Base-by-base conservation (phyloP, 1,140 invertebrate species). In the Saxidomus purpurata region DNA sequence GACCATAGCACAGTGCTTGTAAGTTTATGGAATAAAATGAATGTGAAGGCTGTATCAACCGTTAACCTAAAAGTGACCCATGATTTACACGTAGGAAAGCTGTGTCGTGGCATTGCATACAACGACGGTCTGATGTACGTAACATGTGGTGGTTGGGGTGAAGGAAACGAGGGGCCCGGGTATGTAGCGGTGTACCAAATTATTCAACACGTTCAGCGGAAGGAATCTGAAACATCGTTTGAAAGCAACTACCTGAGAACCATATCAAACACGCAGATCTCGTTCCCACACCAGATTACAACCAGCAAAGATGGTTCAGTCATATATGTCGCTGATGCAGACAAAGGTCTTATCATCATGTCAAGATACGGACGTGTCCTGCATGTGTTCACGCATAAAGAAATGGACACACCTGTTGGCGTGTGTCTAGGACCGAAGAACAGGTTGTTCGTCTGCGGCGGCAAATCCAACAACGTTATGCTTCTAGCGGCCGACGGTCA, bases 11-110 rank as follows among this genome's bases (percentile, higher is more conserved):
- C 25, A 15, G 59, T 63, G 1, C 59, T 63, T 6, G 59, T 63
- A 9, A 63, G 59, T 28, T 63, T 63, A 63, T 63, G 59, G 59
- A 63, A 63, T n/a, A 63, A 63, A 63, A 28, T 25, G 59, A 63
- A 63, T n/a, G 59, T 63, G 28, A 63, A 63, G n/a, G 59, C 59
- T 28, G 15, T 63, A 28, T 25, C 59, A 28, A 63, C 59, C 22
- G 28, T 19, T 8, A 63, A 25, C 25, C 59, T 63, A 25, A 63
- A 63, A 28, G 59, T 28, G 25, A 63, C 25, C 59, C 59, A 63
- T 28, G 59, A 63, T 63, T 28, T 63, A 63, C 59, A 63, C 25
- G 59, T 63, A 19, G 59, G 59, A 25, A 63, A 63, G 28, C 59
- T 25, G 28, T 25, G 22, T 25, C 59, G 59, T n/a, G 59, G 59